phyloP scores from a whole-genome alignment of 2,888 invertebrate genomes.

The Eupithecia abbreviata region DNA sequence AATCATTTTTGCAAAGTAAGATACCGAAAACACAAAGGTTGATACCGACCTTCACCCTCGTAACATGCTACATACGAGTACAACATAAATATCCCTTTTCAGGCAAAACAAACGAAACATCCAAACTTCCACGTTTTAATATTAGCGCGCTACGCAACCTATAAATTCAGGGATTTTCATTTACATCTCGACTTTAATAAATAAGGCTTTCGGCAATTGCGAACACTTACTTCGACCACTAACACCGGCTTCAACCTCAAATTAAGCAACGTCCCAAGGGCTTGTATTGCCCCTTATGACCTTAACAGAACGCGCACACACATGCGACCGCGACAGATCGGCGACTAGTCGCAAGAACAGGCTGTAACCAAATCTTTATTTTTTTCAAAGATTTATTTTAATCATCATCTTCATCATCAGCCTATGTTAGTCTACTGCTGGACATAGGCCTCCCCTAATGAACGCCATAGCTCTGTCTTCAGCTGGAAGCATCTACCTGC shows the following conservation, averaged over 20 bases:
- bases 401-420: too few species aligned
- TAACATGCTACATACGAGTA: not conserved
- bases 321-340: slow-evolving; percentile 4
- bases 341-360: not conserved
- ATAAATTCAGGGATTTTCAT: slow-evolving; percentile 19
- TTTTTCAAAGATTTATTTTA: too few species aligned
- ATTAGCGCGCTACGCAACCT: slow-evolving; percentile 5
- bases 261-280: slow-evolving; percentile 49
- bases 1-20: not conserved
- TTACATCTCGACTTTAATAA: slow-evolving; percentile 27
- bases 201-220: slow-evolving; percentile 33
- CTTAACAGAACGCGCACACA: not conserved
- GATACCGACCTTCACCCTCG: slow-evolving; percentile 1
- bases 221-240: slow-evolving; percentile 48
- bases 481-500: too few species aligned
- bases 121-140: slow-evolving; percentile 7
- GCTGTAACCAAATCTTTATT: not conserved
- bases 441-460: too few species aligned
- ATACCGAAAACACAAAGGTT: not conserved
- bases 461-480: too few species aligned
- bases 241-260: slow-evolving; percentile 50
- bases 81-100: not conserved
- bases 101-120: not conserved
- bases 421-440: too few species aligned
- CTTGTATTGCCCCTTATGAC: slow-evolving; percentile 33